Conservation (phyloP, 1,140 invertebrate species). For the Pentalonia nigronervosa region DNA sequence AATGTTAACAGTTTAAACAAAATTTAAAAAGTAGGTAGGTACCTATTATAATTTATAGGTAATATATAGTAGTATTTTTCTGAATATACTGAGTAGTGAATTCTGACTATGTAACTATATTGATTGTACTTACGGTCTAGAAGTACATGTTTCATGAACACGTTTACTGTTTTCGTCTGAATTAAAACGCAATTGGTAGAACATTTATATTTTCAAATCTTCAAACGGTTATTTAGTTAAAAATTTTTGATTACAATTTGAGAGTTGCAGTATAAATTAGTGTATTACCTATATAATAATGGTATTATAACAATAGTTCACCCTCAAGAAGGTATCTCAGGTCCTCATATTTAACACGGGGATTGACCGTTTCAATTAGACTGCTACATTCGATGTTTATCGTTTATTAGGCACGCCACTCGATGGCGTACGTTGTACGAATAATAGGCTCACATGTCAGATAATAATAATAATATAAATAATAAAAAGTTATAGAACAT, state of each 20-base stretch:
- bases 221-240: not conserved
- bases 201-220: too few species aligned
- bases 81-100: too few species aligned
- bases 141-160: too few species aligned
- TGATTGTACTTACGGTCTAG: too few species aligned
- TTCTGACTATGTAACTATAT: too few species aligned
- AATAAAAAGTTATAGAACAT: constrained; percentile 29
- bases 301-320: not conserved
- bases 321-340: not conserved
- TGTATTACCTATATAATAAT: not conserved
- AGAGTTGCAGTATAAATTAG: not conserved
- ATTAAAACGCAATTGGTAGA: too few species aligned
- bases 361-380: constrained; percentile 34
- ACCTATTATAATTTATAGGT: too few species aligned
- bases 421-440: not conserved
- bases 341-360: not conserved
- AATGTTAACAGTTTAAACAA: not conserved
- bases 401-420: not conserved
- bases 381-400: not conserved
- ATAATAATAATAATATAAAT: not conserved
- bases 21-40: not conserved
- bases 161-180: too few species aligned
- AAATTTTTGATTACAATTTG: not conserved
- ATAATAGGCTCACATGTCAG: not conserved
- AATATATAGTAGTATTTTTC: too few species aligned